Percentiles rank a stretch among this genome's conserved stretches.
These are phyloP conservation scores for Drosophila pachea DNA, from an alignment of 1,140 invertebrate genomes.

Conservation along the genomic window DNA sequence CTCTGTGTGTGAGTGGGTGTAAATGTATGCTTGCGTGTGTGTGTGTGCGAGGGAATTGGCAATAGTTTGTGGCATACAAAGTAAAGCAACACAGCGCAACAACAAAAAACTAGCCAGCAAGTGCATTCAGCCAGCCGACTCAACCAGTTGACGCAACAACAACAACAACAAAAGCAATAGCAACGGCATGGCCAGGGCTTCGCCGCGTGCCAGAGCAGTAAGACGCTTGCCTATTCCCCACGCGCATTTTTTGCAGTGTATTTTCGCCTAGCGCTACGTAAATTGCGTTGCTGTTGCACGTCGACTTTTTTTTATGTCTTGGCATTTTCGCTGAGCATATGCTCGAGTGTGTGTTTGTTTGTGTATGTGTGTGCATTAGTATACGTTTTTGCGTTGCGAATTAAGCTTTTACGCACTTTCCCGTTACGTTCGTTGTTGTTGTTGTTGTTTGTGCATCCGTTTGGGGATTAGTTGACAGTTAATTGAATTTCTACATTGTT, in stretches of 20 bases:
- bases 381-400: background rate
- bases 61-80: slow-evolving; percentile 54
- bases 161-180: slow-evolving; percentile 7
- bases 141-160: slow-evolving; percentile 57
- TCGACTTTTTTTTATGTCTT: slow-evolving; percentile 32
- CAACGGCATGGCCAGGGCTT: slow-evolving; percentile 26
- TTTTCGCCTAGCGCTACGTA: slow-evolving; percentile 12
- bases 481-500: slow-evolving; percentile 21
- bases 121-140: slow-evolving; percentile 54
- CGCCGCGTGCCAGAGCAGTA: slow-evolving; percentile 19
- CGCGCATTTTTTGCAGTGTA: slow-evolving; percentile 16
- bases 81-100: slow-evolving; percentile 52
- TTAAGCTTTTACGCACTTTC: slow-evolving; percentile 28
- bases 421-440: slow-evolving; percentile 3
- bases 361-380: background rate
- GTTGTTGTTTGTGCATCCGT: background rate
- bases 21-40: slow-evolving; percentile 16
- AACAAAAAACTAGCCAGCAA: slow-evolving; percentile 30
- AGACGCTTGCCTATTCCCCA: slow-evolving; percentile 31
- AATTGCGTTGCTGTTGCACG: slow-evolving; percentile 34
- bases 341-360: background rate
- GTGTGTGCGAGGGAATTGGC: slow-evolving; percentile 42
- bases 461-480: slow-evolving; percentile 15
- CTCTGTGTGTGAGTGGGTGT: background rate
- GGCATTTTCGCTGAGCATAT: slow-evolving; percentile 26